Conservation (phyloP, 2,888 invertebrate species). For the Busseola fusca region DNA sequence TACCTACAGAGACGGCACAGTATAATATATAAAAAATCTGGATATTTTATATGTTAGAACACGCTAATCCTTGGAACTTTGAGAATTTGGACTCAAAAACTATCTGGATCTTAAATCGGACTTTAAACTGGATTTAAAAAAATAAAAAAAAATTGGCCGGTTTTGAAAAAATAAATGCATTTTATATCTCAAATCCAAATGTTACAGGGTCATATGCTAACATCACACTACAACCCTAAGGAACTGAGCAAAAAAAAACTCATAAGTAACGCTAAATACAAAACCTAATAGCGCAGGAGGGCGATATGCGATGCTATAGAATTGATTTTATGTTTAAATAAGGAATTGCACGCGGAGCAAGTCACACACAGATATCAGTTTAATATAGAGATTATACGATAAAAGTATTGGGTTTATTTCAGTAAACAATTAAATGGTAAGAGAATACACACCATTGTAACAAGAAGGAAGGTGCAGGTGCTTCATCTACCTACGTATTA, state of each 20-base stretch:
- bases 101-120: too few species aligned
- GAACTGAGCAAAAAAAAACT: not conserved
- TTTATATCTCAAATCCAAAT: not conserved
- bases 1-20: too few species aligned
- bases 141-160: too few species aligned
- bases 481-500: not conserved
- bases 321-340: not conserved
- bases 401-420: not conserved
- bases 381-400: not conserved
- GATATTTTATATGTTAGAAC: not conserved
- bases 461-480: not conserved
- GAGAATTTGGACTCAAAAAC: too few species aligned
- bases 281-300: not conserved
- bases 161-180: not conserved
- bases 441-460: not conserved
- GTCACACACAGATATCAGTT: not conserved
- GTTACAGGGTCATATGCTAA: not conserved
- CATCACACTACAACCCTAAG: not conserved
- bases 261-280: not conserved
- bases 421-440: not conserved
- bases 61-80: not conserved
- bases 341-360: not conserved
- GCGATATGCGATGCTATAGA: not conserved
- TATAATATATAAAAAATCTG: not conserved
- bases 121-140: too few species aligned